Percentiles rank a stretch among this genome's conserved stretches.
phyloP scores from a whole-genome alignment of 2,113 vertebrate genomes.

The Bothrops jararaca region DNA sequence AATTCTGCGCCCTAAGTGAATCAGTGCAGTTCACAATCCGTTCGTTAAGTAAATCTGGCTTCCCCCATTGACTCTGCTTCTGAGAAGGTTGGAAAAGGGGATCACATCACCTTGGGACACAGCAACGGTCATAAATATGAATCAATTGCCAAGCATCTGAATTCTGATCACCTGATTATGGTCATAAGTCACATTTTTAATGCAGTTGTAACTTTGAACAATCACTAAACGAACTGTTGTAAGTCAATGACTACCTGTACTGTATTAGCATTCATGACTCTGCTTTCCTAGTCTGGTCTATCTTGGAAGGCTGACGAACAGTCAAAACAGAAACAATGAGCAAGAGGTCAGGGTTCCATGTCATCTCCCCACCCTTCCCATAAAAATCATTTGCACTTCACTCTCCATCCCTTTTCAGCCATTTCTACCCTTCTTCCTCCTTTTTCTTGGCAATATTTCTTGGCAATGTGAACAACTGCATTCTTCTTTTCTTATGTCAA shows the following conservation, averaged over 20 bases:
- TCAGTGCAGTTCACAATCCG: neutral
- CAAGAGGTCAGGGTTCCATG: neutral
- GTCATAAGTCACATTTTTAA: neutral
- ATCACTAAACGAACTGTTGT: neutral
- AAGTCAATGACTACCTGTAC: neutral
- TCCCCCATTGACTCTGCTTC: neutral
- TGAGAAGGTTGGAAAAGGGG: neutral
- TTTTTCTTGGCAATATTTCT: neutral
- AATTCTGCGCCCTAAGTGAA: neutral
- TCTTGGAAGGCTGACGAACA: neutral
- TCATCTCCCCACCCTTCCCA: constrained; percentile 20
- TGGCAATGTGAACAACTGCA: neutral
- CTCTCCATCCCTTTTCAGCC: neutral
- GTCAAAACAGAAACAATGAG: constrained; percentile 13
- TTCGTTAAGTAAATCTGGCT: neutral
- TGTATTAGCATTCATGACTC: neutral
- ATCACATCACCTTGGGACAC: neutral
- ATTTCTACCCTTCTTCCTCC: neutral
- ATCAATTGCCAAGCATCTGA: neutral
- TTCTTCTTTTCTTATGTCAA: neutral
- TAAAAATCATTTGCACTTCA: constrained; percentile 19
- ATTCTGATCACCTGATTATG: neutral
- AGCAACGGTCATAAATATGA: neutral
- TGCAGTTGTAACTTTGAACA: neutral
- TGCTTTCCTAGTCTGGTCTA: neutral